These are phyloP conservation scores for Homarus americanus DNA, from an alignment of 1,140 invertebrate genomes.

Conservation along the genomic window DNA sequence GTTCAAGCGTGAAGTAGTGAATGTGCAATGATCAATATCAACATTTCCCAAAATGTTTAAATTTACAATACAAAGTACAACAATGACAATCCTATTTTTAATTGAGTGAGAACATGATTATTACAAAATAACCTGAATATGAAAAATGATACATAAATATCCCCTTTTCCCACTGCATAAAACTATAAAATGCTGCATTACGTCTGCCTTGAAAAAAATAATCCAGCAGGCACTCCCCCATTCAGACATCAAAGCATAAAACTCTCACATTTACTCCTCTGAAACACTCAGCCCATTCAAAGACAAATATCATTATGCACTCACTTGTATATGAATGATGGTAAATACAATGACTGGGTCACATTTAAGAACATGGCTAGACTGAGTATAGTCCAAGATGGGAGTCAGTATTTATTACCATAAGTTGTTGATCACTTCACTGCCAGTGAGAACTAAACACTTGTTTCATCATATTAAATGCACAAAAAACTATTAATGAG, in stretches of 20 bases:
- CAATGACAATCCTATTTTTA: neutral
- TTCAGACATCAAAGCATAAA: neutral
- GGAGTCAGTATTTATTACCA: slow-evolving; percentile 1
- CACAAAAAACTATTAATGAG: neutral
- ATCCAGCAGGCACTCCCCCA: neutral
- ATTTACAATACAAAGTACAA: neutral
- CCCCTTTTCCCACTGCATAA: neutral
- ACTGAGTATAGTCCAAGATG: neutral
- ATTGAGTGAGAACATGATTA: neutral
- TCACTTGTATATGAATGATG: slow-evolving; percentile 24
- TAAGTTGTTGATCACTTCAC: neutral
- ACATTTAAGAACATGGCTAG: slow-evolving; percentile 24
- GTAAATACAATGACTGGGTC: slow-evolving; percentile 28
- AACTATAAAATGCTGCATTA: slow-evolving; percentile 22
- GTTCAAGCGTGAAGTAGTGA: neutral
- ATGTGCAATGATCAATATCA: neutral
- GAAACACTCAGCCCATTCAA: neutral
- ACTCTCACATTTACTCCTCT: neutral
- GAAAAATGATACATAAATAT: neutral
- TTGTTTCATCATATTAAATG: neutral
- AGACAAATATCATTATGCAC: slow-evolving; percentile 11
- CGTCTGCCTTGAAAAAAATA: slow-evolving; percentile 9
- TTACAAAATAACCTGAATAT: neutral
- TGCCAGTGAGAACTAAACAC: neutral
- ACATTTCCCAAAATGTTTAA: neutral